Percentiles rank a stretch among this genome's conserved stretches.
Conservation (phyloP, 2,113 vertebrate species). For the Eurypyga helias region DNA sequence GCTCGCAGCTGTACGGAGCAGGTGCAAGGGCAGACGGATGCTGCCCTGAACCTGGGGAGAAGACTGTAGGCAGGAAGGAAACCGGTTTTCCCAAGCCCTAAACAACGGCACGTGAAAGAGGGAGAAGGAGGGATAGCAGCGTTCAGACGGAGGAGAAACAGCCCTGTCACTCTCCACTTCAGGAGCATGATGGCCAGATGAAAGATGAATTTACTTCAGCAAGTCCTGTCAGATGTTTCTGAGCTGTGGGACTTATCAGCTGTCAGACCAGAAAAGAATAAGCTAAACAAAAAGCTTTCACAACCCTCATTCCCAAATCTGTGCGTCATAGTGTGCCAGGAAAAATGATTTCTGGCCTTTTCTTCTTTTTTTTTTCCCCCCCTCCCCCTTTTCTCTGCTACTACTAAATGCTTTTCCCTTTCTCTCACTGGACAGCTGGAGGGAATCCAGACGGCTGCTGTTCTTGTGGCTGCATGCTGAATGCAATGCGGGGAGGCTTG, state of each 20-base stretch:
- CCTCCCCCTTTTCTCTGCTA: background rate
- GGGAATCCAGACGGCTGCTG: background rate
- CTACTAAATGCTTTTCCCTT: background rate
- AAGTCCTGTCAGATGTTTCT: constrained; percentile 55
- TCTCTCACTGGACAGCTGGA: constrained; percentile 52
- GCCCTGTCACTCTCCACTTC: constrained; percentile 67
- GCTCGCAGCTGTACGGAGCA: constrained; percentile 79
- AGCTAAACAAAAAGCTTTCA: constrained; percentile 74
- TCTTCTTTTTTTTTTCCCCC: background rate
- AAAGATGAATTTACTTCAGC: constrained; percentile 65
- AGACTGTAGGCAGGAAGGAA: constrained; percentile 80
- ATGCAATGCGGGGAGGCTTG: background rate
- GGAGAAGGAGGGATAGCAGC: background rate
- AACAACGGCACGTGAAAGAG: constrained; percentile 52
- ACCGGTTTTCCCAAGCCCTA: constrained; percentile 79
- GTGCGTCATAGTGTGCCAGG: constrained; percentile 44
- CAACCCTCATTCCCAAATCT: constrained; percentile 44
- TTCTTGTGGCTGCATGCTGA: background rate
- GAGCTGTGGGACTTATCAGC: constrained; percentile 72
- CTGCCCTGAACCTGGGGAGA: constrained; percentile 71
- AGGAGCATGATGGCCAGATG: constrained; percentile 71
- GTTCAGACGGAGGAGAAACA: background rate
- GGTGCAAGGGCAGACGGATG: constrained; percentile 74
- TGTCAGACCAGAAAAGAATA: constrained; percentile 70
- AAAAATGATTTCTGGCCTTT: constrained; percentile 41